Percentiles rank a stretch among this genome's conserved stretches.
These are phyloP conservation scores for Uropetala carovei DNA, from an alignment of 2,888 invertebrate genomes.

Conservation along the genomic window DNA sequence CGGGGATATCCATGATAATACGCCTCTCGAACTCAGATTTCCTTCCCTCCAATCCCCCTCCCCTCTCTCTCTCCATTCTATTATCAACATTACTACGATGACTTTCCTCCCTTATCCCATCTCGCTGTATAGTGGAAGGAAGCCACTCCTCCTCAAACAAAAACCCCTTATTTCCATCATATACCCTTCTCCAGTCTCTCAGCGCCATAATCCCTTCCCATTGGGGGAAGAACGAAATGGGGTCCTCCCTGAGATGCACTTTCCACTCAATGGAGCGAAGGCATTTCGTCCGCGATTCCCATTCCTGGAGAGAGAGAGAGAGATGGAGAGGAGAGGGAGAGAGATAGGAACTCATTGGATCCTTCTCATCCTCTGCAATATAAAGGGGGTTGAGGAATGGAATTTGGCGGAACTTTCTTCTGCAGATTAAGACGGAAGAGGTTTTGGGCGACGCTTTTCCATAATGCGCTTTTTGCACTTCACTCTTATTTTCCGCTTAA, in stretches of 20 bases:
- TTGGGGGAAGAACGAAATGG: not conserved
- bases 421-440: not conserved
- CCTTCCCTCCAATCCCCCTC: not conserved
- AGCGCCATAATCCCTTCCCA: not conserved
- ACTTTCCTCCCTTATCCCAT: not conserved
- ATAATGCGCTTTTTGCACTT: not conserved
- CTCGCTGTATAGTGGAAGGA: too few species aligned
- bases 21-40: not conserved
- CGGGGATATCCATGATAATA: not conserved
- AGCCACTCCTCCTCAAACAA: not conserved
- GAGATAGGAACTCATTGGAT: too few species aligned
- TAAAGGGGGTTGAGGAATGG: too few species aligned
- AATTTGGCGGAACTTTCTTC: not conserved
- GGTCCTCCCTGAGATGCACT: not conserved
- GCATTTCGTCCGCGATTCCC: constrained; percentile 1
- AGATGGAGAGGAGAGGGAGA: too few species aligned
- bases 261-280: constrained; percentile 26
- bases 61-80: not conserved
- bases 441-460: not conserved
- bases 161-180: not conserved
- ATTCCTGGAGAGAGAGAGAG: not conserved
- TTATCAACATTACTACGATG: not conserved
- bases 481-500: not conserved
- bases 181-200: too few species aligned
- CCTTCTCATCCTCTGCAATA: too few species aligned